phyloP scores from a whole-genome alignment of 2,113 vertebrate genomes.

The Tricholaema leucomelas region DNA sequence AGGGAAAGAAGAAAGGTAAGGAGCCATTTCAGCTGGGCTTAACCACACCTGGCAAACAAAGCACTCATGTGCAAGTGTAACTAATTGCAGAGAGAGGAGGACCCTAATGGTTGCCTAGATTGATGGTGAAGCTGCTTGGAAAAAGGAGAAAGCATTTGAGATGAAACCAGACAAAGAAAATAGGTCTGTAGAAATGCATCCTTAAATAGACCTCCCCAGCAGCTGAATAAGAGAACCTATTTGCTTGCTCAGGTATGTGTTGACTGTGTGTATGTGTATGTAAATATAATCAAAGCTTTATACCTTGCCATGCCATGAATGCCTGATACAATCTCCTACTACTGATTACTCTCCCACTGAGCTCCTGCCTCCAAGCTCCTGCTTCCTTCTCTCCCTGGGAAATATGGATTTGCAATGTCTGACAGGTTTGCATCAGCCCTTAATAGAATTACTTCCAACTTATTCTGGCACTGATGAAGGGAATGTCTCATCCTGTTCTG shows the following conservation, averaged over 20 bases:
- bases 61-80: background rate
- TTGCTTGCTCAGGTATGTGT: background rate
- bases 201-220: background rate
- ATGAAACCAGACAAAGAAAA: background rate
- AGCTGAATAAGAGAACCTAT: background rate
- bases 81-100: background rate
- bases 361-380: background rate
- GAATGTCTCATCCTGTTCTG: background rate
- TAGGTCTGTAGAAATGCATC: background rate
- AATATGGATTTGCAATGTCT: constrained; percentile 24
- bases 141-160: background rate
- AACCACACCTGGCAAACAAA: background rate
- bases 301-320: background rate
- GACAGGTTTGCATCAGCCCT: background rate
- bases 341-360: background rate
- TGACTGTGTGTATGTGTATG: background rate
- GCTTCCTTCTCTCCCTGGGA: background rate
- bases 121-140: background rate
- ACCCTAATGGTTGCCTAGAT: background rate
- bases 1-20: background rate
- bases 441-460: constrained; percentile 42
- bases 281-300: background rate
- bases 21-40: background rate
- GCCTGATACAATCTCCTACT: background rate
- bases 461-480: background rate